Evolutionary conservation across 2,113 vertebrate species (phyloP).

Genomic region (Ursus arctos): DNA sequence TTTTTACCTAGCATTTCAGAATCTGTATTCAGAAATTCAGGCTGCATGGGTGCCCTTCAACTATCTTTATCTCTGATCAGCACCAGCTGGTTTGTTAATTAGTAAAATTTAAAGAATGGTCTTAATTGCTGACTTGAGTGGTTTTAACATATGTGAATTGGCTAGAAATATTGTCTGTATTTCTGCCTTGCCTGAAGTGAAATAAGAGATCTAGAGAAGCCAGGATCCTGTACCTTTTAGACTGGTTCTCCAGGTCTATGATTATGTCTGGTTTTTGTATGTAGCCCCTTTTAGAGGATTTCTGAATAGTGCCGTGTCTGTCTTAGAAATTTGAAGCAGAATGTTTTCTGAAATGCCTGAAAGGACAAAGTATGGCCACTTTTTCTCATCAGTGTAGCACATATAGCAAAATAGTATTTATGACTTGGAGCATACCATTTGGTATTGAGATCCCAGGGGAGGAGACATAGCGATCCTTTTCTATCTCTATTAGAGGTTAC

Average conservation of each 20-base stretch:
- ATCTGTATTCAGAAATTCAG: neutral
- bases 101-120: constrained; percentile 32
- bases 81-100: constrained; percentile 43
- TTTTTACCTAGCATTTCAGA: neutral
- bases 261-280: neutral
- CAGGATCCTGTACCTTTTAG: neutral
- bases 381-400: neutral
- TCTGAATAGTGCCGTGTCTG: neutral
- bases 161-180: constrained; percentile 4
- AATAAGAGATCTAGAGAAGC: neutral
- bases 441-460: neutral
- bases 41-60: neutral
- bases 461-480: neutral
- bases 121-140: constrained; percentile 16
- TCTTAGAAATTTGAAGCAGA: neutral
- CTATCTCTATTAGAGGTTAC: neutral
- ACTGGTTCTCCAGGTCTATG: neutral
- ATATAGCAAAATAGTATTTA: neutral
- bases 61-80: constrained; percentile 38
- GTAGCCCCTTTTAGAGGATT: neutral
- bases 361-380: neutral
- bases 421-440: neutral
- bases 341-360: neutral
- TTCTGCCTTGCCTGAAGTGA: neutral
- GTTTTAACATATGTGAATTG: constrained; percentile 4